phyloP scores from a whole-genome alignment of 1,140 invertebrate genomes.

The Nebria ingens region DNA sequence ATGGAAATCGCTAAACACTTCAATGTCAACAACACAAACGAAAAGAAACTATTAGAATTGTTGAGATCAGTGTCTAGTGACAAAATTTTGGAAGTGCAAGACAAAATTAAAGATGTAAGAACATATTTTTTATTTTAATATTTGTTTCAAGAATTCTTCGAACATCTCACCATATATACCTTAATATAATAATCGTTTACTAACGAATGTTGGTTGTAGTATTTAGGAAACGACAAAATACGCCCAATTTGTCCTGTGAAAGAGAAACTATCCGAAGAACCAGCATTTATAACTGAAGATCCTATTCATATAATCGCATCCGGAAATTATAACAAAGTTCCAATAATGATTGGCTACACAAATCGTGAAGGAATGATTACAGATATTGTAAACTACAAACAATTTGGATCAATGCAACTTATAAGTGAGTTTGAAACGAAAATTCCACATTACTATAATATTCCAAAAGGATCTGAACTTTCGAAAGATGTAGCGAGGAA shows the following conservation, averaged over 20 bases:
- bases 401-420: not conserved
- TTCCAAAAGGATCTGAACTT: conserved; percentile 33
- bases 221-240: conserved; percentile 32
- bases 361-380: conserved; percentile 31
- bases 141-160: too few species aligned
- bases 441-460: conserved; percentile 36
- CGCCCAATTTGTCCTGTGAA: conserved; percentile 36
- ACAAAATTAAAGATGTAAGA: conserved; percentile 14
- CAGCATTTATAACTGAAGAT: conserved; percentile 29
- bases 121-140: conserved; percentile 1
- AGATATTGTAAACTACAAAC: not conserved
- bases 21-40: conserved; percentile 15
- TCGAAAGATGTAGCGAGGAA: conserved; percentile 35
- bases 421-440: conserved; percentile 33
- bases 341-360: conserved; percentile 34
- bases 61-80: not conserved
- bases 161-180: too few species aligned
- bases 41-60: not conserved
- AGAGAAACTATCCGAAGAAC: conserved; percentile 30
- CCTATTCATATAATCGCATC: conserved; percentile 32
- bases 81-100: conserved; percentile 7
- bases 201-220: conserved; percentile 32
- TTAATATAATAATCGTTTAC: not conserved
- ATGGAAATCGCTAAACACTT: conserved; percentile 18
- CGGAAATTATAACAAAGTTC: conserved; percentile 35